A percentile compares a stretch with the other conserved stretches of the same genome.
These are phyloP conservation scores for Villa cingulata DNA, from an alignment of 2,888 invertebrate genomes.

Conservation along the genomic window DNA sequence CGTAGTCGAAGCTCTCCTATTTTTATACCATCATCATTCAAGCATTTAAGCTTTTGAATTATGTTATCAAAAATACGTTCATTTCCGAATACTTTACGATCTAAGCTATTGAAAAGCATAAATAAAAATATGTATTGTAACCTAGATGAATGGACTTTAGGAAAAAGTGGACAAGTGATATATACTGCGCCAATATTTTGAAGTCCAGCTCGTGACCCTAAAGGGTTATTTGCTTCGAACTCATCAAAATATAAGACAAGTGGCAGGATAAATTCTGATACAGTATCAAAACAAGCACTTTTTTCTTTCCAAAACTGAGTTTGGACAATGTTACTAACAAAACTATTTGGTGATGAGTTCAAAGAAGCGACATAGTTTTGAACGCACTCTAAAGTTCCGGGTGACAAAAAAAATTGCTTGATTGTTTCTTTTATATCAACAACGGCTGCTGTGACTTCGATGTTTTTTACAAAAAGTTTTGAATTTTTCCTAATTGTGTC, in stretches of 20 bases:
- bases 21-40: not conserved
- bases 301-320: not conserved
- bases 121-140: constrained; percentile 3
- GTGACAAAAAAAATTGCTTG: not conserved
- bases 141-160: not conserved
- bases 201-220: constrained; percentile 8
- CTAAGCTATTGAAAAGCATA: constrained; percentile 9
- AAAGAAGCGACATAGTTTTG: too few species aligned
- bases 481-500: not conserved
- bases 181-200: too few species aligned
- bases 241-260: constrained; percentile 7
- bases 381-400: not conserved
- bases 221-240: too few species aligned
- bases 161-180: constrained; percentile 4
- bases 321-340: not conserved
- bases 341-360: too few species aligned
- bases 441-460: not conserved
- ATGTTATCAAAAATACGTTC: constrained; percentile 3
- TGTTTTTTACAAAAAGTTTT: not conserved
- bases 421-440: not conserved
- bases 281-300: too few species aligned
- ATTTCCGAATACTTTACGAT: constrained; percentile 8
- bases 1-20: not conserved
- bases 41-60: not conserved
- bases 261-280: not conserved